A percentile compares a stretch with the other conserved stretches of the same genome.
Conservation (phyloP, 2,113 vertebrate species). For the Corythoichthys intestinalis region DNA sequence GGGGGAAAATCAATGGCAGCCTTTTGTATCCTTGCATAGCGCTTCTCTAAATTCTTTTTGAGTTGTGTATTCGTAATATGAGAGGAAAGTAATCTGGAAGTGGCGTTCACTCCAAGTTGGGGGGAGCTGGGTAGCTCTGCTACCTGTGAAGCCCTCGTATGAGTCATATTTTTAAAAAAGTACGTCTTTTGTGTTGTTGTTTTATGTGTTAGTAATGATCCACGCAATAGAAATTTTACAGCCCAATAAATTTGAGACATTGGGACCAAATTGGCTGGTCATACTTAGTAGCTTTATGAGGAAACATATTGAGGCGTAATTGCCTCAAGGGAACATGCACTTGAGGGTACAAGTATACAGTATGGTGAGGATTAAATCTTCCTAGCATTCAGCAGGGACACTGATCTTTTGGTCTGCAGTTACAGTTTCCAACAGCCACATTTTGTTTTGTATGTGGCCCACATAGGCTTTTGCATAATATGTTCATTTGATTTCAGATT, state of each 20-base stretch:
- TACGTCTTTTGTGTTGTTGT: constrained; percentile 60
- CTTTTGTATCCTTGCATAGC: constrained; percentile 47
- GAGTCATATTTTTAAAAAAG: constrained; percentile 47
- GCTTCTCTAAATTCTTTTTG: constrained; percentile 40
- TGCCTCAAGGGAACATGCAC: constrained; percentile 36
- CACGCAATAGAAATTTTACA: constrained; percentile 65
- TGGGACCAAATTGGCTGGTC: constrained; percentile 63
- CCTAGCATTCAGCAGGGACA: constrained; percentile 44
- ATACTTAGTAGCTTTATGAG: constrained; percentile 71
- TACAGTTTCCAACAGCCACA: constrained; percentile 51
- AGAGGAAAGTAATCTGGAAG: constrained; percentile 49
- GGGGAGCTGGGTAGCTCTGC: constrained; percentile 57
- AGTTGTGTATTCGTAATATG: constrained; percentile 54
- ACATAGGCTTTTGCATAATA: constrained; percentile 58
- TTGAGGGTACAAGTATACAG: constrained; percentile 8
- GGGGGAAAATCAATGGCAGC: constrained; percentile 45
- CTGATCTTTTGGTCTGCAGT: constrained; percentile 51
- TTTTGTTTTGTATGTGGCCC: constrained; percentile 49
- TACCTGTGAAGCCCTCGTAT: constrained; percentile 53
- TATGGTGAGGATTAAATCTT: constrained; percentile 54
- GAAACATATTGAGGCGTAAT: constrained; percentile 69
- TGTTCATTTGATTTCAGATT: constrained; percentile 69
- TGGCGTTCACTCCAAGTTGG: constrained; percentile 33
- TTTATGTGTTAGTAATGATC: constrained; percentile 68
- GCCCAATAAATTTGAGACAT: constrained; percentile 71